A percentile compares a stretch with the other conserved stretches of the same genome.
Evolutionary conservation across 2,797 vertebrate species (phyloP).

Genomic region (Benthosema pterotum): DNA sequence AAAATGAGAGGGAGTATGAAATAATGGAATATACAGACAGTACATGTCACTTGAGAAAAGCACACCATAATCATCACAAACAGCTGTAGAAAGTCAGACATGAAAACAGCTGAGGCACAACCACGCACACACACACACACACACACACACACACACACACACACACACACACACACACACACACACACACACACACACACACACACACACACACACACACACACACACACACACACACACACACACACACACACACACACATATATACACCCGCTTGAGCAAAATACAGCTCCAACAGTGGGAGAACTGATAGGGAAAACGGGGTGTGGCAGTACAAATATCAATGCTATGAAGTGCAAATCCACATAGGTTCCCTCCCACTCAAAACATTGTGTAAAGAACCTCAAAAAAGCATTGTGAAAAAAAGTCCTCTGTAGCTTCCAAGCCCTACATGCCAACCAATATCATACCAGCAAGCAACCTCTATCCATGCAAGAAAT

Average conservation of each 20-base stretch:
- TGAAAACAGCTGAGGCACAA: conserved; percentile 1
- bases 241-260: conserved; percentile 16
- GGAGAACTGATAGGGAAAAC: conserved; percentile 5
- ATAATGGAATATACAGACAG: conserved; percentile 12
- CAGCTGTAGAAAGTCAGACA: neutral
- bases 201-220: conserved; percentile 24
- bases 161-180: conserved; percentile 23
- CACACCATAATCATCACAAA: conserved; percentile 40
- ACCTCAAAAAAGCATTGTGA: neutral
- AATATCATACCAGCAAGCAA: conserved; percentile 20
- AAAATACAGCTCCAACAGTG: conserved; percentile 15
- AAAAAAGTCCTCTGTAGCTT: conserved; percentile 14
- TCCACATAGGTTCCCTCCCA: neutral
- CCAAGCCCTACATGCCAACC: conserved; percentile 39
- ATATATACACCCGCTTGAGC: conserved; percentile 1
- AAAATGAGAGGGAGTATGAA: conserved; percentile 14
- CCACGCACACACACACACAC: conserved; percentile 14
- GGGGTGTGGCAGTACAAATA: neutral
- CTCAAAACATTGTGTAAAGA: conserved; percentile 5
- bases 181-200: conserved; percentile 11
- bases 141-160: conserved; percentile 3
- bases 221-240: conserved; percentile 20
- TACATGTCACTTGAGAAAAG: neutral
- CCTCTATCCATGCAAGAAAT: conserved; percentile 5
- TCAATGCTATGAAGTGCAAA: neutral